A percentile compares a stretch with the other conserved stretches of the same genome.
Conservation (phyloP, 1,140 invertebrate species). For the Capitella teleta region DNA sequence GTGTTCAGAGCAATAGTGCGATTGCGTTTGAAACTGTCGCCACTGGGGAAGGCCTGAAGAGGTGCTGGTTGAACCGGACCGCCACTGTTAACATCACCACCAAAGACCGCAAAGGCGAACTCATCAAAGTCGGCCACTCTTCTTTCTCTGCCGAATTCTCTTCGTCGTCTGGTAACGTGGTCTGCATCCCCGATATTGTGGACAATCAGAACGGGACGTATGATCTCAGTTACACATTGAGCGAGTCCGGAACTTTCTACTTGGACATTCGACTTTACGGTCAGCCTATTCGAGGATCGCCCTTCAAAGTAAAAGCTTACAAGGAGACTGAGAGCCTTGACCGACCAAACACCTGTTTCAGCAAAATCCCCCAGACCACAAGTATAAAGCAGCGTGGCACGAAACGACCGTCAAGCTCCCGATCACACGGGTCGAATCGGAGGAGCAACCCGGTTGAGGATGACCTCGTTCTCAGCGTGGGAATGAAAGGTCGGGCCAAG, state of each 20-base stretch:
- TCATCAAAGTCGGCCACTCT: constrained; percentile 33
- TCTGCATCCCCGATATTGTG: constrained; percentile 30
- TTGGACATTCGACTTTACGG: constrained; percentile 43
- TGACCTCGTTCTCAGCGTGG: constrained; percentile 42
- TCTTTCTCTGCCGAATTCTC: constrained; percentile 24
- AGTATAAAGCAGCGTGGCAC: constrained; percentile 37
- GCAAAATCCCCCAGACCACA: constrained; percentile 19
- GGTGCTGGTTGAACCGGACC: constrained; percentile 30
- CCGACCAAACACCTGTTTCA: constrained; percentile 16
- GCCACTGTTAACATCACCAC: constrained; percentile 38
- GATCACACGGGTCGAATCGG: constrained; percentile 40
- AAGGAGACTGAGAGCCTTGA: constrained; percentile 8
- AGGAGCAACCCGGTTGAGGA: constrained; percentile 44
- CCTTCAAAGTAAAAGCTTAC: constrained; percentile 39
- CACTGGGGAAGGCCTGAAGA: constrained; percentile 42
- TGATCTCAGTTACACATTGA: constrained; percentile 41
- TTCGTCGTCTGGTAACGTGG: constrained; percentile 1
- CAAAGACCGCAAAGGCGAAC: constrained; percentile 38
- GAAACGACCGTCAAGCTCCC: constrained; percentile 37
- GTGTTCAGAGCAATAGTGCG: constrained; percentile 39
- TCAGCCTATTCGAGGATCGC: constrained; percentile 43
- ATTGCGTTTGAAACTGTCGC: constrained; percentile 42
- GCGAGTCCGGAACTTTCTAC: constrained; percentile 36
- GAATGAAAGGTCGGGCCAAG: constrained; percentile 44
- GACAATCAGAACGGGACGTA: constrained; percentile 46